Conservation (phyloP, 2,797 vertebrate species). For the Argentina silus region DNA sequence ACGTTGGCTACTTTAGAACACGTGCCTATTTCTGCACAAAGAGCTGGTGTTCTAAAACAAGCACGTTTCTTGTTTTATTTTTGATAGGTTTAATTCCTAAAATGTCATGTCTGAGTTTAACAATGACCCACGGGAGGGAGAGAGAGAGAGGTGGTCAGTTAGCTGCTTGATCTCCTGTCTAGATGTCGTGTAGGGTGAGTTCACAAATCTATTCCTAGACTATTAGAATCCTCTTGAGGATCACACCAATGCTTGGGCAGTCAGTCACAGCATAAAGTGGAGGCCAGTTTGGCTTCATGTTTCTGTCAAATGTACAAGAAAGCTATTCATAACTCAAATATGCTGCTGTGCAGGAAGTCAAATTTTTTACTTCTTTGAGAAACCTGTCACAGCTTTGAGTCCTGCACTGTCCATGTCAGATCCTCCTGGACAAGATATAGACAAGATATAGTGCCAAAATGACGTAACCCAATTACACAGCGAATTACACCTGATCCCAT, state of each 20-base stretch:
- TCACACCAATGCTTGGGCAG: not conserved
- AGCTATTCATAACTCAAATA: not conserved
- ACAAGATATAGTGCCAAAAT: not conserved
- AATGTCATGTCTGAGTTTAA: slow-evolving; percentile 55
- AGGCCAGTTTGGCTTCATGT: not conserved
- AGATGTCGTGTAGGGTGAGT: slow-evolving; percentile 32
- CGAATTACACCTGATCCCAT: not conserved
- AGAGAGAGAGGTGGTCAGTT: slow-evolving; percentile 24
- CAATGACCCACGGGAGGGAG: slow-evolving; percentile 52
- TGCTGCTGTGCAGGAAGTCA: not conserved
- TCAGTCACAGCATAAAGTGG: not conserved
- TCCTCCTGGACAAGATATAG: not conserved
- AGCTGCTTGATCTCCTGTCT: slow-evolving; percentile 34
- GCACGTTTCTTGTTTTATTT: slow-evolving; percentile 36
- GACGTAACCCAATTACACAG: not conserved
- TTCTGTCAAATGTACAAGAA: no score
- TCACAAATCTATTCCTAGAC: slow-evolving; percentile 29
- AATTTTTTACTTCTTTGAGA: not conserved
- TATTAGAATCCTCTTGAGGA: not conserved
- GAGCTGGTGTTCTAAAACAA: not conserved
- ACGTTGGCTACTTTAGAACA: not conserved
- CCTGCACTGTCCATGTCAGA: not conserved
- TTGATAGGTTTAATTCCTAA: slow-evolving; percentile 36
- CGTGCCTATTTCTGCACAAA: not conserved
- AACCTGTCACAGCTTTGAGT: no score